Base-by-base conservation (phyloP, 2,113 vertebrate genomes). In the Aphelocoma coerulescens region DNA sequence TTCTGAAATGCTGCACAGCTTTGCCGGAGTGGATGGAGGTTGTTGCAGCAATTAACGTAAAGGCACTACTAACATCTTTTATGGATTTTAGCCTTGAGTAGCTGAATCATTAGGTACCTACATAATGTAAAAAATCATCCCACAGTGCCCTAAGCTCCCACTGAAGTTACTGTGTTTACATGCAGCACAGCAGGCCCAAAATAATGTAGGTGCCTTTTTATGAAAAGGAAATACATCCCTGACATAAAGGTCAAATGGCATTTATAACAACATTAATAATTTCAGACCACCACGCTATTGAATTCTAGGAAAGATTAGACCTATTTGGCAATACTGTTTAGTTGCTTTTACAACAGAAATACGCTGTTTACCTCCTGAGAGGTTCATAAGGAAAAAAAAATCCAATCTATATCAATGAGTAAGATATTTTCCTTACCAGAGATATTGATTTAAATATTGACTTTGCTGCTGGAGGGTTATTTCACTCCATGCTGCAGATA, bases 401-500 rank as follows among this genome's bases (percentile, higher is more conserved):
- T 81, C 55, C 92, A 91, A 92, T 95, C 87, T 85, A 41, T 90
- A 96, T 96, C 95, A 94, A 96, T 95, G 85, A 97, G 95, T 96
- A 97, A 97, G 95, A 95, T 96, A 90, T 97, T 97, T 97, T 96
- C 94, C 95, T 95, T 95, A 96, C 95, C 57, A 85, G 93, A 95
- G 85, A 83, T 97, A 98, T 98, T 94, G 98, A 97, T 96, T 94
- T 96, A 96, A 93, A 93, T 96, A 97, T 97, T 95, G 97, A 97
- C 92, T 96, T 97, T 17, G 0, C 96, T 92, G 82, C 87, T 93
- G 91, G 95, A 87, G 90, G 75, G 71, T 96, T 97, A 80, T 97
- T 97, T 96, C 65, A 62, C 76, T 91, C 46, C 37, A 24, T 77
- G 71, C 74, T 62, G 91, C 91, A 93, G 35, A 79, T 91, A 80